Evolutionary conservation across 2,113 vertebrate species (phyloP), one percentile per base, ranked within the genome.

Genomic region (Dascyllus trimaculatus): DNA sequence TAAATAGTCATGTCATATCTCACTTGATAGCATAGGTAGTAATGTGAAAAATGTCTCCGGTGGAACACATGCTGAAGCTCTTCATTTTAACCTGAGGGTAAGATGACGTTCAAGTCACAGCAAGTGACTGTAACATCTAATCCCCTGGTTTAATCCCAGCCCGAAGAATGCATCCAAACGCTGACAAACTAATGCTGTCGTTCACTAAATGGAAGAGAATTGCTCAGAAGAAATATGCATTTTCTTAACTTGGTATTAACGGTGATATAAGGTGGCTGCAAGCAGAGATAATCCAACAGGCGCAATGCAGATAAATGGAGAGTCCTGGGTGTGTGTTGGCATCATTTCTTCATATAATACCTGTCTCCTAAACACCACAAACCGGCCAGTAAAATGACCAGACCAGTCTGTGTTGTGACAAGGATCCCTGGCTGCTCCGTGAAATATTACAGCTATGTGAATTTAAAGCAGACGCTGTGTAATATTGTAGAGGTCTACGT

Each of bases 131-230:
- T 58, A 71, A 68, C 46, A 74, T 75, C 67, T 85, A 89, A 88
- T 91, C 87, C 85, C 59, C 15, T 5, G 5, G 25, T 78, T 66
- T 88, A 89, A 86, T 85, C 84, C 84, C 71, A 70, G 73, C 84
- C 81, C 48, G 70, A 78, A 83, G 80, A 81, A 29, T 57, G 60
- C 59, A 69, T 88, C 71, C 58, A 81, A 75, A 85, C 71, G 25
- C 62, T 67, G 65, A 81, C 82, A 80, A 87, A 82, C 80, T 74
- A 84, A 87, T 75, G 62, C 59, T 81, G 72, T 80, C 61, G 26
- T 71, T 82, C 71, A 77, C 52, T 15, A 78, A 81, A 71, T 71
- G 51, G 40, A 53, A 71, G 43, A 75, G 68, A 81, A 72, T 62
- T 63, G 70, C 75, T 80, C 26, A 5, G 59, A 72, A 77, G 61